phyloP scores from a whole-genome alignment of 2,888 invertebrate species.

The Troglohyphantes excavatus region DNA sequence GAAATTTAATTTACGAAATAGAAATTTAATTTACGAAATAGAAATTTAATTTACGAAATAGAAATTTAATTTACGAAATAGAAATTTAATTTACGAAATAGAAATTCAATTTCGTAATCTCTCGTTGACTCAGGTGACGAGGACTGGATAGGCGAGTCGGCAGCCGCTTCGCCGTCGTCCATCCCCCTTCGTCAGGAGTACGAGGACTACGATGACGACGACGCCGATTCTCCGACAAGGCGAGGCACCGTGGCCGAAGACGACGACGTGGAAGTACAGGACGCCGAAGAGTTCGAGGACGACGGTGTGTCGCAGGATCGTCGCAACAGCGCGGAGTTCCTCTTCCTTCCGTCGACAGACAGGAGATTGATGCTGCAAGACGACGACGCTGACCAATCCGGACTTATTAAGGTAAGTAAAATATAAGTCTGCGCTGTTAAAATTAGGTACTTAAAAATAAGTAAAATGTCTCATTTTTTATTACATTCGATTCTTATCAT shows the following conservation, averaged over 20 bases:
- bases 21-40: no score
- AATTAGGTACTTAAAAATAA: no score
- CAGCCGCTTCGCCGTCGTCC: conserved; percentile 35
- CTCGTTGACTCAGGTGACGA: no score
- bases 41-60: no score
- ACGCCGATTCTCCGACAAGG: neutral
- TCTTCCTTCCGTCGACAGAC: conserved; percentile 59
- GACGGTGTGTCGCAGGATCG: neutral
- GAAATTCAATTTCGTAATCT: no score
- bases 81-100: no score
- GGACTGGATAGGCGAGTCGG: conserved; percentile 43
- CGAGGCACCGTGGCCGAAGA: conserved; percentile 2
- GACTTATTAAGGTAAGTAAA: conserved; percentile 57
- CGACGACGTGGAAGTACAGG: conserved; percentile 47
- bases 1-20: no score
- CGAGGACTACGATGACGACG: conserved; percentile 60
- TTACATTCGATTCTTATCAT: no score
- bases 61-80: no score
- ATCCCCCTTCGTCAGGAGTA: conserved; percentile 22
- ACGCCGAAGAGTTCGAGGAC: conserved; percentile 5
- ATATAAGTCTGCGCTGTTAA: no score
- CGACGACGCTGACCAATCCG: conserved; percentile 55
- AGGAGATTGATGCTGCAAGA: conserved; percentile 60
- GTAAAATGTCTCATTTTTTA: no score
- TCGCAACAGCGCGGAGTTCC: conserved; percentile 50